Base-by-base conservation (phyloP, 2,888 invertebrate genomes). In the Eutolmus rufibarbis region DNA sequence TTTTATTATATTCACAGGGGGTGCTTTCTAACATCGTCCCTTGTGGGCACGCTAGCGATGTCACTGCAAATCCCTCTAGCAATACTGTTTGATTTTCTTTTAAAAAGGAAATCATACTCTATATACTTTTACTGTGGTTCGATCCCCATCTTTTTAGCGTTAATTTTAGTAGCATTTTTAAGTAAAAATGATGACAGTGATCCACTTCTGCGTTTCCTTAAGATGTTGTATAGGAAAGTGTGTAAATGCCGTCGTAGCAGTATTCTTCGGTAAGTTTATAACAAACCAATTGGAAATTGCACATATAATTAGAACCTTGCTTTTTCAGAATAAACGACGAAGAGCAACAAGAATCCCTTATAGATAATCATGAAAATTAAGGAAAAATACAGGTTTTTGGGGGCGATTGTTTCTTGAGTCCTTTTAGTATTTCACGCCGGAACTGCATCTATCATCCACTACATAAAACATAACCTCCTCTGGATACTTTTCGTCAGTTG, bases 1-100 rank as follows among this genome's bases (percentile, higher is more conserved):
- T 66, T 8, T 28, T 66, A 66, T 57, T 34, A 9, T 66, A 76
- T 81, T 31, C 40, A 23, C 51, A 98, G 98, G 97, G 99, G 98
- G 82, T 97, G 97, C 90, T 98, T 98, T 90, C 93, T 99, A 90
- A 99, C 99, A 23, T 98, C 98, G 16, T 96, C 97, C 0, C 94
- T 97, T 79, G 96, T 97, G 90, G 98, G 97, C 37, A 98, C 97
- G 1, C 92, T 98, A 90, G 95, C 97, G 87, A 95, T 98, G 89
- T 96, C 97, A 89, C 93, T 98, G 90, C 96, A 96, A 89, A 96
- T 97, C 92, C 99, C 99, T 86, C 94, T 99, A 93, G 96, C 97
- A 51, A 96, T 98, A 95, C 93, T 97, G 89, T 97, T 96, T 89
- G 98, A 98, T 93, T 94, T 96, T 66, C 91, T 96, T 84, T 92